These are phyloP conservation scores for Castor canadensis DNA, from an alignment of 2,113 vertebrate genomes.

Conservation along the genomic window DNA sequence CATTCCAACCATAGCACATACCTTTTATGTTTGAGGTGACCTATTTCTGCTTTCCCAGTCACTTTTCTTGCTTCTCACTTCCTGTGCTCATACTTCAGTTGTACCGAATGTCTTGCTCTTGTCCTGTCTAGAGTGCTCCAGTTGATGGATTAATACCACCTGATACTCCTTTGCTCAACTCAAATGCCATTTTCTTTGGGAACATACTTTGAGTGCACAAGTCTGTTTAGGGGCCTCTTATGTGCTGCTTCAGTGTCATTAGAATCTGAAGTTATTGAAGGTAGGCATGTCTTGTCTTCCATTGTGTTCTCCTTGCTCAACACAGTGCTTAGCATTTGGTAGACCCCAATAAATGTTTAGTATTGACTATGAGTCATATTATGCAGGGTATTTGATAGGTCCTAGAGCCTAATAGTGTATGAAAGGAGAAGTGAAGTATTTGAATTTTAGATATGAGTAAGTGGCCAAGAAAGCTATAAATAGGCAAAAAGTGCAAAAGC, in stretches of 20 bases:
- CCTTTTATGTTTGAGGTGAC: neutral
- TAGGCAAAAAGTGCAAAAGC: neutral
- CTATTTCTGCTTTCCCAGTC: neutral
- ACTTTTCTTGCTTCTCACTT: neutral
- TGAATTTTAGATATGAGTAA: neutral
- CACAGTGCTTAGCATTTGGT: neutral
- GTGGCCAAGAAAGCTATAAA: neutral
- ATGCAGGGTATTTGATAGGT: neutral
- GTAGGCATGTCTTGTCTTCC: neutral
- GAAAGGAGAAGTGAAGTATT: constrained; percentile 16
- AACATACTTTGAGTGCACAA: neutral
- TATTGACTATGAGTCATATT: neutral
- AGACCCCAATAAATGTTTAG: neutral
- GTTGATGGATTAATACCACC: neutral
- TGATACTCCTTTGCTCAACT: neutral
- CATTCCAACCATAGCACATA: neutral
- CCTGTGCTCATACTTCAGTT: neutral
- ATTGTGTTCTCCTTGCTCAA: neutral
- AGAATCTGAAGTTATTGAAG: neutral
- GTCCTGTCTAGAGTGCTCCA: neutral
- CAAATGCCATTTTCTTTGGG: neutral
- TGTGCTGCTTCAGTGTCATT: neutral
- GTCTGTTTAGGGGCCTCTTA: neutral
- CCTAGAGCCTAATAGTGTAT: neutral
- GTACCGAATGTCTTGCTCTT: neutral